These are phyloP conservation scores for Picus viridis DNA, from an alignment of 2,797 vertebrate species.

Conservation along the genomic window DNA sequence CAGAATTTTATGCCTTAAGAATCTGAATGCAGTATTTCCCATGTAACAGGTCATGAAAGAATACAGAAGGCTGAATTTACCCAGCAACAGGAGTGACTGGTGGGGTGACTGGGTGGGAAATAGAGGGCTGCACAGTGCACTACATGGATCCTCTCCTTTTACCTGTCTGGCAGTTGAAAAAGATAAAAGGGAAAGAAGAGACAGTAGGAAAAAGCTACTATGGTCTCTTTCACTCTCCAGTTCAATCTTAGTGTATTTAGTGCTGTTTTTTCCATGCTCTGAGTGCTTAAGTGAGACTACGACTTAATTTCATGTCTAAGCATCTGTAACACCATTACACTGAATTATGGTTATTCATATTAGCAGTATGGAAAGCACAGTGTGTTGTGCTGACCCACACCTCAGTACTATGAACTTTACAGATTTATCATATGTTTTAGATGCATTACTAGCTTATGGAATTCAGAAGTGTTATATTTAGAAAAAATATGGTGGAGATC, in stretches of 20 bases:
- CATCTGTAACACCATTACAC: not conserved
- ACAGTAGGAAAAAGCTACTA: not conserved
- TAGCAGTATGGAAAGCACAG: not conserved
- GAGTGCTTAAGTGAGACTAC: not conserved
- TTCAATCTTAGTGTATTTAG: not conserved
- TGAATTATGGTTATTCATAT: not conserved
- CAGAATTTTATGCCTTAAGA: not conserved
- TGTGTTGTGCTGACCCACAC: not conserved
- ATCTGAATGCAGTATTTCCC: not conserved
- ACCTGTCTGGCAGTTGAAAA: not conserved
- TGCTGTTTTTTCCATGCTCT: not conserved
- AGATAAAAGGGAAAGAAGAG: not conserved
- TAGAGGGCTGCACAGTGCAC: not conserved
- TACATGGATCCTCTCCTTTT: rapidly evolving
- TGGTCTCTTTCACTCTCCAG: not conserved
- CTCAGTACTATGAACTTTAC: not conserved
- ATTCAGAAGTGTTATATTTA: not conserved
- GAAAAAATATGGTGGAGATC: not conserved
- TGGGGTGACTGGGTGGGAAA: not conserved
- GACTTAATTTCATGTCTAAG: not conserved
- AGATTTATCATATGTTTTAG: not conserved
- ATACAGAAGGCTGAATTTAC: not conserved
- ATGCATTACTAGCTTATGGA: not conserved
- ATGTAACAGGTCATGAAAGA: not conserved
- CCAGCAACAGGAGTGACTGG: not conserved